Percentiles rank a stretch among this genome's conserved stretches.
Conservation (phyloP, 2,113 vertebrate species). For the Gorsachius goisagi region DNA sequence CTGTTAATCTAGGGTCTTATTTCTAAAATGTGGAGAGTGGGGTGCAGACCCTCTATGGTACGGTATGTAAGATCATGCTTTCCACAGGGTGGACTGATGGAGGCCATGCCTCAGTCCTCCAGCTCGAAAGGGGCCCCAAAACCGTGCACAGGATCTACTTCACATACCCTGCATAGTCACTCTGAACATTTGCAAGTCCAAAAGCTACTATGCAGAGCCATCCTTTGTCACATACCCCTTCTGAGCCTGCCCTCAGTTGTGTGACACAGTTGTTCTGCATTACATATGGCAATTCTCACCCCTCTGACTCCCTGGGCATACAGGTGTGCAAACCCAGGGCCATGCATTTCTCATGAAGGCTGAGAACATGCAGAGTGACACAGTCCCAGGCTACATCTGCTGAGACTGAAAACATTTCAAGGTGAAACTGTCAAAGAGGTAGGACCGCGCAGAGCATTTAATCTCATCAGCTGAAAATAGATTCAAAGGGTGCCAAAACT, state of each 20-base stretch:
- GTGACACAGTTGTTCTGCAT: rapidly evolving
- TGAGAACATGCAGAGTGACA: not conserved
- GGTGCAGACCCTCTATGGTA: too few species aligned
- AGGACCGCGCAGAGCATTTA: not conserved
- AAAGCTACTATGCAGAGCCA: not conserved
- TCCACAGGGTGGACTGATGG: not conserved
- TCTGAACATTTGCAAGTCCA: not conserved
- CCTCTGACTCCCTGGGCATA: not conserved
- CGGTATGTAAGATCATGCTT: rapidly evolving
- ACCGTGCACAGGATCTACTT: not conserved
- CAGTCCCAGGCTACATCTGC: not conserved
- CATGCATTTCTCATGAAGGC: not conserved
- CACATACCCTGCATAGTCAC: rapidly evolving
- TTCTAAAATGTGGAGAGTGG: not conserved
- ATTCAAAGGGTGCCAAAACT: not conserved
- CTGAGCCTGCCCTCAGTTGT: not conserved
- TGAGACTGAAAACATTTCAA: not conserved
- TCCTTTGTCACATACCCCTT: not conserved
- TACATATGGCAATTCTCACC: rapidly evolving
- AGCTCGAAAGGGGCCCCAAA: not conserved
- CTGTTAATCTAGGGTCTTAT: not conserved
- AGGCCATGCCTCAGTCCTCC: not conserved
- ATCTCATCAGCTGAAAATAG: not conserved
- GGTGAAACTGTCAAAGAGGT: not conserved
- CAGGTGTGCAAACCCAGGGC: not conserved